These are phyloP conservation scores for Leptosomus discolor DNA, from an alignment of 2,113 vertebrate species.

Conservation along the genomic window DNA sequence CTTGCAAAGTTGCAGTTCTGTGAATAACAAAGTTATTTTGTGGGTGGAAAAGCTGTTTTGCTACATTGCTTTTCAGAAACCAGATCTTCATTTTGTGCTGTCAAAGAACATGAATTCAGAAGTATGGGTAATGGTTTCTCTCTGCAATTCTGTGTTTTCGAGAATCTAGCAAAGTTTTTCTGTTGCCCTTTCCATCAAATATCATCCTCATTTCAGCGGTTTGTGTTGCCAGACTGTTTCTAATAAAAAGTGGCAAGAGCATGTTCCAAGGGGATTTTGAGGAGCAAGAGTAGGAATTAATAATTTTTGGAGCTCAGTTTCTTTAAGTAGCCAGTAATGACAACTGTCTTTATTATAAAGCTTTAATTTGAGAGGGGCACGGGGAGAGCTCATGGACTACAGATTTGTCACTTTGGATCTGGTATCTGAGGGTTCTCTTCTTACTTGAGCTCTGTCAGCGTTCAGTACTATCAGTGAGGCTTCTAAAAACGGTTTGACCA, in stretches of 20 bases:
- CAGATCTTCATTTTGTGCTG: not conserved
- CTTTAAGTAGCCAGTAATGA: not conserved
- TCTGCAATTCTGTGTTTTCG: not conserved
- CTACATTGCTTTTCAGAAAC: not conserved
- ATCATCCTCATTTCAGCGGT: not conserved
- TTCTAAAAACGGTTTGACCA: not conserved
- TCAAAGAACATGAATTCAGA: not conserved
- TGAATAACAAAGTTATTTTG: not conserved
- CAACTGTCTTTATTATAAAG: not conserved
- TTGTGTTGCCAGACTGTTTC: not conserved
- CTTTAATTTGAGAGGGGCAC: not conserved
- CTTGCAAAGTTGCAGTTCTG: not conserved
- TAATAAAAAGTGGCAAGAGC: not conserved
- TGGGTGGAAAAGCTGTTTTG: not conserved
- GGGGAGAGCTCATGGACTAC: not conserved
- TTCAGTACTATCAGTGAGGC: not conserved
- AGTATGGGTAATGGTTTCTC: not conserved
- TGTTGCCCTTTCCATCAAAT: not conserved
- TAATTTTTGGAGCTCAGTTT: not conserved
- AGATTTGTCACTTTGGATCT: not conserved
- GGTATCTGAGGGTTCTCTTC: not conserved
- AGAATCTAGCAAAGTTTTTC: not conserved
- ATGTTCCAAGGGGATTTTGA: not conserved
- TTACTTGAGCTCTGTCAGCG: not conserved
- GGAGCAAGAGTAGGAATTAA: not conserved